phyloP scores from a whole-genome alignment of 2,797 vertebrate genomes.

The Spinibarbus caldwelli region DNA sequence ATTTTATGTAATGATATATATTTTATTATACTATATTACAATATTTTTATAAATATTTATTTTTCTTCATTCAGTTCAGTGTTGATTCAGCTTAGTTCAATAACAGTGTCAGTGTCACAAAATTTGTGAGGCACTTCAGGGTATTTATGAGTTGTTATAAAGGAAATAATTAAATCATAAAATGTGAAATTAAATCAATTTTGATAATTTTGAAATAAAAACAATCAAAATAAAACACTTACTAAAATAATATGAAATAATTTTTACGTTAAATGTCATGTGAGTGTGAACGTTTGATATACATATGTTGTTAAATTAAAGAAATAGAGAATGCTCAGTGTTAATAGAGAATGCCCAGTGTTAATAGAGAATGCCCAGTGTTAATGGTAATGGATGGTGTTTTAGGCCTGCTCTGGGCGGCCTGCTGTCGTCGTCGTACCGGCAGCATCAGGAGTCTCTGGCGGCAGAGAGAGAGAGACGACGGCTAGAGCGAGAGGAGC shows the following conservation, averaged over 20 bases:
- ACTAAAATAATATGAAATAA: not conserved
- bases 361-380: not conserved
- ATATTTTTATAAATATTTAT: no score
- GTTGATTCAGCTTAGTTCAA: not conserved
- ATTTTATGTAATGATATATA: no score
- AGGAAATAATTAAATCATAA: not conserved
- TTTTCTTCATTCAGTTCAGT: not conserved
- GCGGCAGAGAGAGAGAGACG: conserved; percentile 92
- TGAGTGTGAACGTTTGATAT: not conserved
- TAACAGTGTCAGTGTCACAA: no score
- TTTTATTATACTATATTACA: no score
- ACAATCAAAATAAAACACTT: not conserved
- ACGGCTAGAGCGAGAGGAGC: conserved; percentile 91
- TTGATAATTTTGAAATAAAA: no score
- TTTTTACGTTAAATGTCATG: not conserved
- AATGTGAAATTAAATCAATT: not conserved
- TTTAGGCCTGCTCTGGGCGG: conserved; percentile 73
- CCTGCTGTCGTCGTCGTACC: conserved; percentile 91
- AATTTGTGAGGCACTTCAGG: not conserved
- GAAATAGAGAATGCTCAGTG: no score
- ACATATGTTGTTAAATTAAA: no score
- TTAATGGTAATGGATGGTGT: not conserved
- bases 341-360: no score
- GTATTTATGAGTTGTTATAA: not conserved
- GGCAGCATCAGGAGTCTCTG: conserved; percentile 95